Evolutionary conservation across 1,140 invertebrate species (phyloP), one percentile per base, ranked within the genome.

Genomic region (Streblospio benedicti): DNA sequence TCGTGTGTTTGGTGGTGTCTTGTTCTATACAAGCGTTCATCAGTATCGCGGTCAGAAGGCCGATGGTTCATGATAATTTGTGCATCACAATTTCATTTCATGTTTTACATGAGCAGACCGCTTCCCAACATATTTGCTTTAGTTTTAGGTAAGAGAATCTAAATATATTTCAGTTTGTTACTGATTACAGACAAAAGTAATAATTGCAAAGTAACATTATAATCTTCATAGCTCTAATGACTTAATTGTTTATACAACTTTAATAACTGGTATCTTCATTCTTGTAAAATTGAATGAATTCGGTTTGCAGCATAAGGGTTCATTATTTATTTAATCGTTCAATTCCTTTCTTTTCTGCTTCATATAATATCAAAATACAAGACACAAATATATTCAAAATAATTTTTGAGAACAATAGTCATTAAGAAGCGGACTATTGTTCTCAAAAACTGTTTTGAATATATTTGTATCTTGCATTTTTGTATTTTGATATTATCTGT

Each of bases 101-200:
- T 97, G 82, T 99, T 93, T 74, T 99, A 99, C 75, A 82, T 92
- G 69, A 92, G 89, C 62, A 82, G 97, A 55, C 85, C 94, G 23
- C 82, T 99, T 63, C 96, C 97, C 63, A 99, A 99, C 80, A 93
- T 90, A 41, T 90, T 99, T 83, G 93, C 90, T 32, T 75, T 99
- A 65, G 87, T 89, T 59, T 77, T 95, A 76, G 93, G 93, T 95
- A 84, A 83, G 76, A 74, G 32, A 30, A 18, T 2, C 50, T 52
- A 30, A 30, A 31, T 12, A 30, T 52, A n/a, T n/a, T n/a, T n/a
- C n/a, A n/a, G n/a, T n/a, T n/a, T n/a, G n/a, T n/a, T n/a, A n/a
- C n/a, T n/a, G n/a, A n/a, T n/a, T n/a, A n/a, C n/a, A n/a, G n/a
- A n/a, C n/a, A n/a, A 31, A 31, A 52, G 20, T 51, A 20, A n/a